Percentiles rank a stretch among this genome's conserved stretches.
These are phyloP conservation scores for Dryomyza anilis DNA, from an alignment of 2,888 invertebrate genomes.

Conservation along the genomic window DNA sequence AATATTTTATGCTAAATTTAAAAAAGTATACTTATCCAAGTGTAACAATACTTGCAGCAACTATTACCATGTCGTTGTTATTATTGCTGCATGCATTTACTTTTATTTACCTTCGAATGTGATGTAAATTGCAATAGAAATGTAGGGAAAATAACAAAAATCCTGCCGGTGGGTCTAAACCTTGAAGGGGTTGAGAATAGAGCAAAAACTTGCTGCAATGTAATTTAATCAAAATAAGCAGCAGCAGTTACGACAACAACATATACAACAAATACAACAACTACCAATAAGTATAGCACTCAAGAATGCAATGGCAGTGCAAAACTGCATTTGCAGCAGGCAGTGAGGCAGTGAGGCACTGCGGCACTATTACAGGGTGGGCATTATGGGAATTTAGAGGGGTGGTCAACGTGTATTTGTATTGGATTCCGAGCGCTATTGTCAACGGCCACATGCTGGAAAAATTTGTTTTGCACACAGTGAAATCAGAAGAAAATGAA, in stretches of 20 bases:
- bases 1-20: too few species aligned
- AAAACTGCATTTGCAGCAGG: slow-evolving; percentile 11
- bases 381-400: too few species aligned
- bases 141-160: neutral
- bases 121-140: slow-evolving; percentile 16
- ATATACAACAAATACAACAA: neutral
- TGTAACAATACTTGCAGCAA: slow-evolving; percentile 15
- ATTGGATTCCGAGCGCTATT: slow-evolving; percentile 13
- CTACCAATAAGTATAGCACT: neutral
- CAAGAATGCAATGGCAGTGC: slow-evolving; percentile 14
- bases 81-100: slow-evolving; percentile 1
- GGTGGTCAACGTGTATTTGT: slow-evolving; percentile 9
- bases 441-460: slow-evolving; percentile 22
- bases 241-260: neutral
- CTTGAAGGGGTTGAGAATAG: neutral
- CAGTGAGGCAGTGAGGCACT: too few species aligned
- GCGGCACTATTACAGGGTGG: too few species aligned
- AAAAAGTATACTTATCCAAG: too few species aligned
- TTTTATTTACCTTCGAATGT: slow-evolving; percentile 23
- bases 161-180: neutral
- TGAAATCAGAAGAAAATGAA: neutral
- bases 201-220: slow-evolving; percentile 12
- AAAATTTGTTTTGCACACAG: slow-evolving; percentile 15
- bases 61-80: too few species aligned
- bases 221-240: slow-evolving; percentile 25